Conservation (phyloP, 2,113 vertebrate species). For the Hippolais icterina region DNA sequence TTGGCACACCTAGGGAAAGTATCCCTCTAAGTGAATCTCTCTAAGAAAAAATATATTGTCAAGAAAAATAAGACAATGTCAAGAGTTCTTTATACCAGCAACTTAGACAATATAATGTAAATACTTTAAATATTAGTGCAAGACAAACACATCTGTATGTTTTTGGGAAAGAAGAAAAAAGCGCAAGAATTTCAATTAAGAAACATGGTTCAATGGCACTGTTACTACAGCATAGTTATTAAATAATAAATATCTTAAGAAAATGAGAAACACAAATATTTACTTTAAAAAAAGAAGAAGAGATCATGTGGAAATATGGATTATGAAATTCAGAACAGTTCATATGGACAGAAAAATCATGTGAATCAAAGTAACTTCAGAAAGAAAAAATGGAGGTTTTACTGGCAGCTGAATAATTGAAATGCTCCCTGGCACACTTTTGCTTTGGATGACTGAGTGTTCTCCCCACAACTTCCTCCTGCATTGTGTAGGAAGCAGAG, state of each 20-base stretch:
- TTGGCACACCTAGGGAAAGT: not conserved
- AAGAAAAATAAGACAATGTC: not conserved
- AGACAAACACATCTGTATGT: not conserved
- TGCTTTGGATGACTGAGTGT: not conserved
- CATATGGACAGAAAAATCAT: not conserved
- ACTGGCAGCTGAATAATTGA: not conserved
- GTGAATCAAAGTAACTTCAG: not conserved
- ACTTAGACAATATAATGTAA: not conserved
- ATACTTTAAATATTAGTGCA: not conserved
- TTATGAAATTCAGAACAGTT: not conserved
- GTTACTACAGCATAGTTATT: not conserved
- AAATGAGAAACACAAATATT: not conserved
- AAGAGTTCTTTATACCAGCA: not conserved
- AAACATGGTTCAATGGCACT: not conserved
- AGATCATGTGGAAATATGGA: not conserved
- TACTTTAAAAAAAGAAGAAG: not conserved
- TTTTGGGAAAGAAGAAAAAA: too few species aligned
- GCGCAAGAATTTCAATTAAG: not conserved
- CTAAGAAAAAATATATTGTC: not conserved
- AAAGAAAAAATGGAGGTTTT: rapidly evolving
- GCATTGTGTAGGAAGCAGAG: not conserved
- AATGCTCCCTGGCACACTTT: not conserved
- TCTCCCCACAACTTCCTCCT: rapidly evolving
- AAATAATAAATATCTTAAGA: not conserved
- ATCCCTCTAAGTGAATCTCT: not conserved